Base-by-base conservation (phyloP, 1,140 invertebrate species). In the Danaus melanippus region DNA sequence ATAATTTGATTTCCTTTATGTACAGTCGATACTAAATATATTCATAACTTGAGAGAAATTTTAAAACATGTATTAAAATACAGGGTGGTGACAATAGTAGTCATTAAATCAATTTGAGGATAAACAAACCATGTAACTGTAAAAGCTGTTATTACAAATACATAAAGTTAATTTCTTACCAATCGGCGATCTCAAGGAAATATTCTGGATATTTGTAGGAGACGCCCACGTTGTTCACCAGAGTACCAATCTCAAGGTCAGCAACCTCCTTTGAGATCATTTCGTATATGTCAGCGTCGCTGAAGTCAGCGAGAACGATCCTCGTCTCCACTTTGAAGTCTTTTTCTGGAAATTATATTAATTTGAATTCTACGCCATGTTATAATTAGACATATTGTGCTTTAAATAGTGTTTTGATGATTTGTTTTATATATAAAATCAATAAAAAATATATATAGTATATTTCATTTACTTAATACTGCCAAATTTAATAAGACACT, bases 141-240 rank as follows among this genome's bases (percentile, higher is more conserved):
- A 5, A 32, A 7, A 32, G 4, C 21, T 32, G 21, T 32, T 32
- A 32, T 5, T 32, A 32, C 2, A 32, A 32, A 32, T 32, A 32
- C 21, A 32, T 32, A 1, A 32, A 32, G 21, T 32, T 32, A 32
- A 7, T 11, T 1, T 17, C 80, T 81, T 69, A 86, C 86, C 68
- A 85, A 50, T 94, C 90, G 8, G 90, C 88, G 1, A 94, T 75
- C 10, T 93, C 89, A 1, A 93, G 84, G 76, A 96, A 96, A 68
- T 94, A 93, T 72, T 96, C 94, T 0, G 97, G 97, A 81, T 95
- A 91, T 0, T 92, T 88, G 81, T 98, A 98, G 51, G 94, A 96
- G 59, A 96, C 92, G 4, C 97, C 98, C 0, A 98, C 97, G 88
- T 99, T 99, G 82, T 99, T 99, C 6, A 99, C 91, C 9, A 99